Conservation (phyloP, 2,113 vertebrate species). For the Pseudonaja textilis region DNA sequence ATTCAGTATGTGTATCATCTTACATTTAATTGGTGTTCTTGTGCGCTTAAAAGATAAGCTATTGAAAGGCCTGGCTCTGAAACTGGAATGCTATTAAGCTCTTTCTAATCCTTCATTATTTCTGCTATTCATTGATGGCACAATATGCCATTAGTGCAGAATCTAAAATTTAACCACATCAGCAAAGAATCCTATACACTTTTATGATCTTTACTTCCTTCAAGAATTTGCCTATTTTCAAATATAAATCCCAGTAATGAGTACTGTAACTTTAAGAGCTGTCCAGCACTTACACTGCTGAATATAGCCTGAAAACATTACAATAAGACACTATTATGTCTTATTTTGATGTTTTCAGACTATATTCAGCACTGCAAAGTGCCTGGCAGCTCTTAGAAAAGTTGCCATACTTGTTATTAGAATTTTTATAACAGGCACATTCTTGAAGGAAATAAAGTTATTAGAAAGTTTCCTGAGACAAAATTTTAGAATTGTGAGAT, state of each 20-base stretch:
- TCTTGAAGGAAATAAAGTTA: not conserved
- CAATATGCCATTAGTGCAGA: slow-evolving; percentile 2
- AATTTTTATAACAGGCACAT: not conserved
- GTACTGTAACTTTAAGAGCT: not conserved
- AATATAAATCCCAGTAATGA: not conserved
- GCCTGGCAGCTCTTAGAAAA: not conserved
- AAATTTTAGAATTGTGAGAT: not conserved
- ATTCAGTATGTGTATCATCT: slow-evolving; percentile 7
- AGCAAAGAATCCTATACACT: not conserved
- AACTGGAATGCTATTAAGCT: slow-evolving; percentile 14
- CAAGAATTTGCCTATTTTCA: not conserved
- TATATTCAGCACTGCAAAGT: not conserved
- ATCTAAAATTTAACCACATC: not conserved
- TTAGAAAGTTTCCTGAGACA: not conserved
- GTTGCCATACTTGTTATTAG: not conserved
- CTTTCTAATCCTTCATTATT: slow-evolving; percentile 18
- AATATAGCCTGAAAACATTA: not conserved
- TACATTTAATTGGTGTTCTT: slow-evolving; percentile 19
- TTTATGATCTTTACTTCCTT: not conserved
- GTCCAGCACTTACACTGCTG: not conserved
- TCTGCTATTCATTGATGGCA: slow-evolving; percentile 11
- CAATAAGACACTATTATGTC: not conserved
- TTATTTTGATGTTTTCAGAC: not conserved
- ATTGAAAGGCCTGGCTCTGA: slow-evolving; percentile 16
- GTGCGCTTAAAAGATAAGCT: slow-evolving; percentile 22